phyloP scores from a whole-genome alignment of 2,113 vertebrate species.

The Macquaria ambigua region DNA sequence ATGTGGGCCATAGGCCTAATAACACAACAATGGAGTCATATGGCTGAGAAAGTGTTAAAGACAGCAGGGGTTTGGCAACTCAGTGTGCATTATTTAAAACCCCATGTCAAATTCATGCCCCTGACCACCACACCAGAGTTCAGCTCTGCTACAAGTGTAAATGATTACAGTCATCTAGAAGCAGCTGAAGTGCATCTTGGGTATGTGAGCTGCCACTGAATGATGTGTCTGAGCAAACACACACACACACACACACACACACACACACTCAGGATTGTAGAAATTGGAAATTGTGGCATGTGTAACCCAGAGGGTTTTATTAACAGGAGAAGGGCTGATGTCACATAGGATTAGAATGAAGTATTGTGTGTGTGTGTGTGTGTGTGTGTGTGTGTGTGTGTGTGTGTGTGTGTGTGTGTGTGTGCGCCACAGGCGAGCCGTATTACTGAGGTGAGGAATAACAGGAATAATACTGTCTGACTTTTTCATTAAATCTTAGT shows the following conservation, averaged over 20 bases:
- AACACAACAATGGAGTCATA: conserved; percentile 55
- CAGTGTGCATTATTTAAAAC: conserved; percentile 35
- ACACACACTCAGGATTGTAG: background rate
- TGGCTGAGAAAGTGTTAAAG: conserved; percentile 60
- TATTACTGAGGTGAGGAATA: conserved; percentile 31
- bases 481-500: conserved; percentile 32
- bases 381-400: background rate
- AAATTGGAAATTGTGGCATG: background rate
- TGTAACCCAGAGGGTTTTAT: conserved; percentile 34
- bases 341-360: conserved; percentile 42
- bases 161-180: background rate
- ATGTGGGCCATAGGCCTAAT: conserved; percentile 66
- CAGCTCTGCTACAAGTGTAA: background rate
- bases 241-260: conserved; percentile 1
- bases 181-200: conserved; percentile 6
- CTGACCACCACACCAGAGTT: background rate
- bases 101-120: background rate
- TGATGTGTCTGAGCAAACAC: background rate
- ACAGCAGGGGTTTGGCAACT: conserved; percentile 15
- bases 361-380: background rate
- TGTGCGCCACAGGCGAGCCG: background rate
- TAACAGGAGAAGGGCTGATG: conserved; percentile 7
- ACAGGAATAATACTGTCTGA: conserved; percentile 30
- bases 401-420: background rate
- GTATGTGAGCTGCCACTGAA: background rate